Conservation (phyloP, 2,888 invertebrate genomes). For the Trachelus tabidus region DNA sequence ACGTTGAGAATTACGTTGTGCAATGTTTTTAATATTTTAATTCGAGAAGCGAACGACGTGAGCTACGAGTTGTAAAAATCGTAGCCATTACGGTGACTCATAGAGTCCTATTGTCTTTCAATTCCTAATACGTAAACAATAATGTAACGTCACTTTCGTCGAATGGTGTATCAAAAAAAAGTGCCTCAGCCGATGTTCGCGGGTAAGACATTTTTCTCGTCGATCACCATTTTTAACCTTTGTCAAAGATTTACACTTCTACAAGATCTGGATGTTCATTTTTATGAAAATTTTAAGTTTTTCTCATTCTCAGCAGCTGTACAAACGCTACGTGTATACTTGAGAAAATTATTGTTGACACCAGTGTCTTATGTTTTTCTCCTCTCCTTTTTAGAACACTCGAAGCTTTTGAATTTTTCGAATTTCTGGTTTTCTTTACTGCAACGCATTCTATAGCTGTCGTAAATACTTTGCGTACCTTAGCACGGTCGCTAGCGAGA, state of each 20-base stretch:
- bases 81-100: too few relatives aligned
- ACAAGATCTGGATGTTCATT: background rate
- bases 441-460: too few relatives aligned
- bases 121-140: background rate
- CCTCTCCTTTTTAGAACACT: too few relatives aligned
- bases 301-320: background rate
- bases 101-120: too few relatives aligned
- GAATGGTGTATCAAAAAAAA: background rate
- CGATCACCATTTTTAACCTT: background rate
- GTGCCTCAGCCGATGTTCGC: background rate
- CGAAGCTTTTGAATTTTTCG: too few relatives aligned
- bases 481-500: too few relatives aligned
- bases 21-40: background rate
- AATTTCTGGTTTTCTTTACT: too few relatives aligned
- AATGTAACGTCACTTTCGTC: background rate
- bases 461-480: too few relatives aligned
- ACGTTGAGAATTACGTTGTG: background rate
- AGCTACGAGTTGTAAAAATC: too few relatives aligned
- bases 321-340: background rate
- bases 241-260: background rate
- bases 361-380: too few relatives aligned
- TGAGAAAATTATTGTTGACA: background rate
- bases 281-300: background rate
- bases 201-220: conserved; percentile 4
- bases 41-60: too few relatives aligned